These are phyloP conservation scores for Catocala fraxini DNA, from an alignment of 2,888 invertebrate species.

Conservation along the genomic window DNA sequence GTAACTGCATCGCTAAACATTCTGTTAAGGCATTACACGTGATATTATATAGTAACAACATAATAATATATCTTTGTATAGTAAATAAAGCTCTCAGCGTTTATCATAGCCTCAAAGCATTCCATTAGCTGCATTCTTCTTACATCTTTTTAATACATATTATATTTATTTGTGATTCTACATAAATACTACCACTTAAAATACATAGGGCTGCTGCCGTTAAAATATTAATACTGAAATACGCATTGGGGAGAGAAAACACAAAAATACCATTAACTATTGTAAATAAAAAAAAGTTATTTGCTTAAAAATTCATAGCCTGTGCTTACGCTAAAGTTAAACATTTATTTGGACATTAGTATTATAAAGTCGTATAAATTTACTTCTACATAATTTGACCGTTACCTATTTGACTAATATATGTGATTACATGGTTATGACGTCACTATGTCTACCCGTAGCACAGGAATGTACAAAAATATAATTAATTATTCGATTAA, in stretches of 20 bases:
- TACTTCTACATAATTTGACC: constrained; percentile 57
- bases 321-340: constrained; percentile 38
- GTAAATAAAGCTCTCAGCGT: constrained; percentile 58
- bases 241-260: constrained; percentile 46
- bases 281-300: constrained; percentile 51
- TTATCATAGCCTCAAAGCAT: constrained; percentile 54
- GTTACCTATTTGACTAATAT: constrained; percentile 43
- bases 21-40: constrained; percentile 40
- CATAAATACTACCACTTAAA: constrained; percentile 30
- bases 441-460: constrained; percentile 74
- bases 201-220: constrained; percentile 20
- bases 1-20: constrained; percentile 34
- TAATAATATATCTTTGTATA: constrained; percentile 46
- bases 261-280: constrained; percentile 51
- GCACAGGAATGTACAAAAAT: constrained; percentile 85
- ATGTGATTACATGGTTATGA: constrained; percentile 45
- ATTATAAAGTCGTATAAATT: constrained; percentile 49
- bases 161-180: constrained; percentile 41
- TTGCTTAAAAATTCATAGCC: constrained; percentile 60
- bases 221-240: constrained; percentile 64
- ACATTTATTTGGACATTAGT: constrained; percentile 50
- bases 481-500: constrained; percentile 76
- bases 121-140: constrained; percentile 23
- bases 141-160: constrained; percentile 27
- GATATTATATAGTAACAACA: constrained; percentile 40